Base-by-base conservation (phyloP, 2,888 invertebrate species). In the Xiphydria camelus region DNA sequence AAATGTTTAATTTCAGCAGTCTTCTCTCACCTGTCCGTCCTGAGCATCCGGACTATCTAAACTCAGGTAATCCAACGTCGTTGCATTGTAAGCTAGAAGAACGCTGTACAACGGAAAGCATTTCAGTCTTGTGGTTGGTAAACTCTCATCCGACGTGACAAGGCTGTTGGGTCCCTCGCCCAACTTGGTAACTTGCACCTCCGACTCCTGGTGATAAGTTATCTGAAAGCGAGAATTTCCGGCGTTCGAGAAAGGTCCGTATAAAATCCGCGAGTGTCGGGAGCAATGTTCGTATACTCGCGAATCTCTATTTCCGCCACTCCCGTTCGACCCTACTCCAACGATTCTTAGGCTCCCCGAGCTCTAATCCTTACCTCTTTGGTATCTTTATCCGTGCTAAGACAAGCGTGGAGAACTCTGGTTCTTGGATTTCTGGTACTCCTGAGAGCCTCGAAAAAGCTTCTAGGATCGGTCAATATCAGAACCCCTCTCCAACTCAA, bases 21-120 rank as follows among this genome's bases (percentile, higher is more conserved):
- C n/a, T n/a, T n/a, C n/a, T n/a, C 17, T 19, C 29, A 69, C 69
- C 58, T 66, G 66, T 23, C 60, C 66, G 26, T 75, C 75, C 15
- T 68, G 70, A 14, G 68, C 61, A 26, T 75, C 75, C 4, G 69
- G 65, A 42, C 74, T 70, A 49, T 83, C 85, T 50, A 92, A 78
- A 67, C 87, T 83, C 57, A 91, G 78, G 68, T 86, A 85, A 76
- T 88, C 83, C 17, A 90, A 81, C 25, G 77, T 78, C 5, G 86
- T 81, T 35, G 84, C 82, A 66, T 88, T 87, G 52, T 87, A 87
- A 34, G 91, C 91, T 61, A 89, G 76, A 71, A 92, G 79, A 51
- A 92, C 80, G 1, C 91, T 90, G 71, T 87, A 89, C 50, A 93
- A 79, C 43, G 92, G 92, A 70, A 91, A 89, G 76, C 92, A 92